Base-by-base conservation (phyloP, 2,888 invertebrate species). In the Stegophylla sp. region DNA sequence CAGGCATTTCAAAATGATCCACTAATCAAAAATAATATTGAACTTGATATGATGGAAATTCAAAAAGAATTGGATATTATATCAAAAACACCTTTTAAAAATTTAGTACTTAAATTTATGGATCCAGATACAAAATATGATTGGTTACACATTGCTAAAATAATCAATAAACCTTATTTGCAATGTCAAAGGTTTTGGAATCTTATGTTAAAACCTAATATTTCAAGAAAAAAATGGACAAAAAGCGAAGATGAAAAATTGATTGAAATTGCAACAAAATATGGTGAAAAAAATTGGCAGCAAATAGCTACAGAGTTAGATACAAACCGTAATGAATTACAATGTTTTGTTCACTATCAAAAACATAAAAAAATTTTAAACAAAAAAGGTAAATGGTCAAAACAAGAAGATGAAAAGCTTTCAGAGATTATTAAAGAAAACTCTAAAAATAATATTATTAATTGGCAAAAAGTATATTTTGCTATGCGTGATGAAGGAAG, bases 331-430 rank as follows among this genome's bases (percentile, higher is more conserved):
- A 79, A 79, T 79, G 79, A 79, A n/a, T 51, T 79, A 51, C 79
- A 79, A 61, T 79, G 79, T 51, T 79, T 79, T 63, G 79, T 79
- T 61, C 79, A 71, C 61, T 79, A 71, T 71, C 79, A 79, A 63
- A 61, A 71, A 4, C 63, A n/a, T 48, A 79, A 63, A 23, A 71
- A 51, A 51, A n/a, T 48, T 1, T 3, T 71, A n/a, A 1, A 48
- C 13, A 79, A 48, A 71, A 71, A 26, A 71, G 79, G 79, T 2
- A 79, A 71, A 71, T 79, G 79, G 79, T 71, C 79, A 4, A 61
- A 26, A 63, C 43, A 79, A 61, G 79, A 79, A 61, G 79, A 79
- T 34, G n/a, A 51, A 13, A 79, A 71, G 34, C 69, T 79, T 34
- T 9, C 4, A 1, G 23, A 61, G 12, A n/a, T 71, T 9, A 63